A percentile compares a stretch with the other conserved stretches of the same genome.
phyloP scores from a whole-genome alignment of 2,888 invertebrate genomes.

The Tenthredo livida region DNA sequence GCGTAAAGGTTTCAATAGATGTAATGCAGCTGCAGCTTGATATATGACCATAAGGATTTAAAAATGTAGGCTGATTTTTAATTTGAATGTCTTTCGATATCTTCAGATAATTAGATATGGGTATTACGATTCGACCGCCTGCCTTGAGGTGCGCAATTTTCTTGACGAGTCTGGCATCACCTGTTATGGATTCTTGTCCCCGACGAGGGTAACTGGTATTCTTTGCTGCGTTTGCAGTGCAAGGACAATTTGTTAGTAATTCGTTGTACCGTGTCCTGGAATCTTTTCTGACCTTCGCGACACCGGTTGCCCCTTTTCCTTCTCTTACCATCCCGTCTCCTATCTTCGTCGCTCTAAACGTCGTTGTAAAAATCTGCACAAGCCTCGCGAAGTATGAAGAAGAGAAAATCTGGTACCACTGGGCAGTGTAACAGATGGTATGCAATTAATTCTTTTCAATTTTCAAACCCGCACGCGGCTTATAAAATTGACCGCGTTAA shows the following conservation, averaged over 20 bases:
- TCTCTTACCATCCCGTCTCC: background rate
- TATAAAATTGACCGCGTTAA: background rate
- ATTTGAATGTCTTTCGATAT: background rate
- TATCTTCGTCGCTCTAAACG: background rate
- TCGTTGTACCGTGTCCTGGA: conserved; percentile 40
- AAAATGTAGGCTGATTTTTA: background rate
- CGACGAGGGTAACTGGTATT: conserved; percentile 40
- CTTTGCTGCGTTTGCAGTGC: background rate
- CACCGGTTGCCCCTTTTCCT: background rate
- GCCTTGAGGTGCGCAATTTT: background rate
- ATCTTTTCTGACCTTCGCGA: conserved; percentile 37
- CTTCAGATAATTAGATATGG: background rate
- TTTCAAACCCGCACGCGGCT: background rate
- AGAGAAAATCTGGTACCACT: conserved; percentile 29
- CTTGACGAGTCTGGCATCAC: background rate
- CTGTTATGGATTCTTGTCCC: conserved; percentile 33
- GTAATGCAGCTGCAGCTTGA: background rate
- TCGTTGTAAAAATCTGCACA: background rate
- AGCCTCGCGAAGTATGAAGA: background rate
- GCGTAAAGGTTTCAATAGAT: background rate
- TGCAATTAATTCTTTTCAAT: conserved; percentile 42
- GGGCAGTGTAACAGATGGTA: conserved; percentile 16
- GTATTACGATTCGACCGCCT: background rate
- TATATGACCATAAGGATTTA: background rate
- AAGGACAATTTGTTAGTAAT: conserved; percentile 38